Conservation (phyloP, 2,113 vertebrate genomes). For the Lepisosteus oculatus region DNA sequence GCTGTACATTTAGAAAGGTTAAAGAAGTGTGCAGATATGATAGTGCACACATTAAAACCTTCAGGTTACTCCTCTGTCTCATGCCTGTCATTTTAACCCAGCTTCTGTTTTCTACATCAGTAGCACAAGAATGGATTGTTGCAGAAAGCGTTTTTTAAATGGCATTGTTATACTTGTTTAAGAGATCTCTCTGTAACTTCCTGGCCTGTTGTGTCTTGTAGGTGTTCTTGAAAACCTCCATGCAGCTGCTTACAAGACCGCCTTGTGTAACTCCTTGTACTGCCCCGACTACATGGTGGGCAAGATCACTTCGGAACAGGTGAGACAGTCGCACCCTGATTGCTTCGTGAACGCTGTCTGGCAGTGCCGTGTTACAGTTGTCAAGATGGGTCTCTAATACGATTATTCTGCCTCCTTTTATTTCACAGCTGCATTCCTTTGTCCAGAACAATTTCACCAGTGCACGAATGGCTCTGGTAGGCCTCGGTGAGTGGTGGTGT, state of each 20-base stretch:
- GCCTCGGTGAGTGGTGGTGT: slow-evolving; percentile 70
- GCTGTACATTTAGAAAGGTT: too few relatives aligned
- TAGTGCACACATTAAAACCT: too few relatives aligned
- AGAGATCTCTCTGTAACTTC: too few relatives aligned
- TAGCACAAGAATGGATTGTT: too few relatives aligned
- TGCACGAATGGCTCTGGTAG: slow-evolving; percentile 81
- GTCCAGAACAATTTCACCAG: slow-evolving; percentile 84
- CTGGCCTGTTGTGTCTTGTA: slow-evolving; percentile 39
- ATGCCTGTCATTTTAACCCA: too few relatives aligned
- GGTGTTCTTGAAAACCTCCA: slow-evolving; percentile 86
- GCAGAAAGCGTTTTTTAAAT: too few relatives aligned
- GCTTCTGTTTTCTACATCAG: too few relatives aligned
- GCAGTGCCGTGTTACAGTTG: not conserved
- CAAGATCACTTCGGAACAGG: slow-evolving; percentile 82
- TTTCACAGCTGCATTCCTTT: slow-evolving; percentile 65
- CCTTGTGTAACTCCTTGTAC: slow-evolving; percentile 87
- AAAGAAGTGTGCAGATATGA: not conserved
- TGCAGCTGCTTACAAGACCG: slow-evolving; percentile 79
- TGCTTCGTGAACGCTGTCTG: not conserved
- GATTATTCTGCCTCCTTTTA: not conserved
- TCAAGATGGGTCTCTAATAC: not conserved
- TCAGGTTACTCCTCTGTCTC: not conserved
- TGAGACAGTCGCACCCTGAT: slow-evolving; percentile 39
- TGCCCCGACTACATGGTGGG: slow-evolving; percentile 86
- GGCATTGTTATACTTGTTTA: too few relatives aligned